Base-by-base conservation (phyloP, 2,888 invertebrate species). In the Heteromurus nitidus region DNA sequence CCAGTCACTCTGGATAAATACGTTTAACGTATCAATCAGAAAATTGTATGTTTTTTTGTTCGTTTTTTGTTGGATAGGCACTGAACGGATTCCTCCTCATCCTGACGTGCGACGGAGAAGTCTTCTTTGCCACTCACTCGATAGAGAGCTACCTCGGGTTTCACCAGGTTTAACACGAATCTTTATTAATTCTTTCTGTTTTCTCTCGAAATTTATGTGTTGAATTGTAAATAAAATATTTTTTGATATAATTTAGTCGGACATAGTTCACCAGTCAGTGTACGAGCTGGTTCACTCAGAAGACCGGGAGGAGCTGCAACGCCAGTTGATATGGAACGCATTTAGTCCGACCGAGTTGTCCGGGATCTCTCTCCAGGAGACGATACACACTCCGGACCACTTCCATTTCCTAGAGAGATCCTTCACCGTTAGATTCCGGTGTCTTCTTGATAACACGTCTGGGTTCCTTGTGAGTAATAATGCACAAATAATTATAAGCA, bases 81-180 rank as follows among this genome's bases (percentile, higher is more conserved):
- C 92, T 99, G 90, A 99, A 99, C 91, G 99, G 99, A 88, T 99
- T 99, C 92, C 93, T 99, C 89, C 95, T 99, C 92, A 98, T 99
- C 89, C 92, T 99, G 86, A 98, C 98, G 87, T 98, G 98, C 91
- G 98, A 99, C 89, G 99, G 99, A 84, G 99, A 99, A 91, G 98
- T 99, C 68, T 99, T 99, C 92, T 99, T 98, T 91, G 98, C 98
- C 81, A 98, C 99, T 85, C 96, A 99, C 92, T 98, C 98, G 91
- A 99, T 99, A 90, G 99, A 99, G 92, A 98, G 96, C 90, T 99
- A 98, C 91, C 93, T 99, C 89, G 99, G 99, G 90, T 99, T 99
- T 92, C 99, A 99, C 92, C 99, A 99, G 95, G 99, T 99, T 91
- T 42, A 53, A 1, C 31, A 69, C 2, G 50, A 26, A 5, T 16